phyloP scores from a whole-genome alignment of 2,888 invertebrate species.

The Hyles lineata region DNA sequence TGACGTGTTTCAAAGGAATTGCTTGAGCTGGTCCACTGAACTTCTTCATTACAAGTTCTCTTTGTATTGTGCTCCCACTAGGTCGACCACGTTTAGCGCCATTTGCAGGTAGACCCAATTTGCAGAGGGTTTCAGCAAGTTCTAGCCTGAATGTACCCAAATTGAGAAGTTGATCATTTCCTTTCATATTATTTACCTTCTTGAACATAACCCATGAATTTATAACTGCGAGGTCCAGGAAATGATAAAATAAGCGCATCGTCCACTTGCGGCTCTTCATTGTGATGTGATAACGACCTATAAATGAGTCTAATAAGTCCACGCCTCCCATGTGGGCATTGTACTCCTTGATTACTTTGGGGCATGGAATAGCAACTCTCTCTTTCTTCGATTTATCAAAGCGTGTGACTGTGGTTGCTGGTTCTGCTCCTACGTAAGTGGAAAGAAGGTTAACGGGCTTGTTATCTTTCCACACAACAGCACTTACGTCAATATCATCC shows the following conservation, averaged over 20 bases:
- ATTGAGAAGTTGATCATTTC: constrained; percentile 50
- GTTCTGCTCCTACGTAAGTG: constrained; percentile 55
- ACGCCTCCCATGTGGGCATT: constrained; percentile 48
- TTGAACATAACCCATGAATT: constrained; percentile 53
- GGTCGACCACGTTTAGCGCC: constrained; percentile 51
- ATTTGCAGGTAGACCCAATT: constrained; percentile 50
- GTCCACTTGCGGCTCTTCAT: constrained; percentile 53
- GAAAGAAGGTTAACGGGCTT: constrained; percentile 55
- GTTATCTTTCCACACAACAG: constrained; percentile 57
- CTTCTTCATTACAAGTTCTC: constrained; percentile 51
- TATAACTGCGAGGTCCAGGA: constrained; percentile 49
- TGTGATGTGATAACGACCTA: constrained; percentile 48
- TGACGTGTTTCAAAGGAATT: constrained; percentile 43
- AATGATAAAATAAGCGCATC: constrained; percentile 53
- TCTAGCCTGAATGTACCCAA: constrained; percentile 51
- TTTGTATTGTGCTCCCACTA: constrained; percentile 47
- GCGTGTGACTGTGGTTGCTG: constrained; percentile 47
- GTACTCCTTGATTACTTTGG: constrained; percentile 47
- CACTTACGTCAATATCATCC: constrained; percentile 47
- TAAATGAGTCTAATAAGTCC: constrained; percentile 43
- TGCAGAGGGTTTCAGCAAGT: constrained; percentile 51
- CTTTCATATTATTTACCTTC: constrained; percentile 45
- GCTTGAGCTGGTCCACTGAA: constrained; percentile 49
- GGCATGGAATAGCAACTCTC: constrained; percentile 42
- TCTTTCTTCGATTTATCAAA: constrained; percentile 48